These are phyloP conservation scores for Drosophila algonquin DNA, from an alignment of 2,888 invertebrate species.

Conservation along the genomic window DNA sequence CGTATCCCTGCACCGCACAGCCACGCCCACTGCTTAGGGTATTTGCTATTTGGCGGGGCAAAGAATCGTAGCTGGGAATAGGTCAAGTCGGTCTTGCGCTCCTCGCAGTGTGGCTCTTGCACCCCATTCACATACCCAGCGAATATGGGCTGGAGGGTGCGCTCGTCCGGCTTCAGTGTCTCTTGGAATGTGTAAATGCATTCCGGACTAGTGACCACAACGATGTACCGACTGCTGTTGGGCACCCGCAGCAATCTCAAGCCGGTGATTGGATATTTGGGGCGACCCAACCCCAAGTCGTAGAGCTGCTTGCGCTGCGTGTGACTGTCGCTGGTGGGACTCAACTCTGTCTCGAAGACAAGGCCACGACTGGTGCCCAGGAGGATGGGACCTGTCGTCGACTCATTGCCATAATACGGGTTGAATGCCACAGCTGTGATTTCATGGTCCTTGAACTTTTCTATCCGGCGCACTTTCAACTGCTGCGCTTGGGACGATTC, in stretches of 20 bases:
- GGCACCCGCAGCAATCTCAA: slow-evolving; percentile 92
- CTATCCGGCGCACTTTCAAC: slow-evolving; percentile 88
- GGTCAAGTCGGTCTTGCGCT: slow-evolving; percentile 89
- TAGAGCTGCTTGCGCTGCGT: slow-evolving; percentile 95
- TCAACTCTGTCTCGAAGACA: slow-evolving; percentile 95
- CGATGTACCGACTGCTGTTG: slow-evolving; percentile 89
- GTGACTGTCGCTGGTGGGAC: slow-evolving; percentile 88
- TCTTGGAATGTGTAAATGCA: slow-evolving; percentile 95
- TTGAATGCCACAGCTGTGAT: slow-evolving; percentile 97
- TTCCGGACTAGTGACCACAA: slow-evolving; percentile 93
- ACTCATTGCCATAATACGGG: slow-evolving; percentile 88
- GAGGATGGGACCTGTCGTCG: slow-evolving; percentile 92
- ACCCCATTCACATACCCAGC: slow-evolving; percentile 71
- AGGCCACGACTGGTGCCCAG: slow-evolving; percentile 95
- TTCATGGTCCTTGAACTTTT: slow-evolving; percentile 87
- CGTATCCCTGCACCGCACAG: slow-evolving; percentile 92
- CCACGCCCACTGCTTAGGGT: slow-evolving; percentile 94
- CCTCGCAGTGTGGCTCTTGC: slow-evolving; percentile 86
- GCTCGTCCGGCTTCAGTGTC: slow-evolving; percentile 89
- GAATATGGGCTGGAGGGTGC: slow-evolving; percentile 85
- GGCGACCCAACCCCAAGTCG: slow-evolving; percentile 91
- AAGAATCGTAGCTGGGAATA: slow-evolving; percentile 92
- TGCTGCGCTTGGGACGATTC: slow-evolving; percentile 85
- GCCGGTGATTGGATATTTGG: slow-evolving; percentile 92
- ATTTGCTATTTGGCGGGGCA: slow-evolving; percentile 87